Evolutionary conservation across 2,888 invertebrate genomes (phyloP).

Genomic region (Heliconius cydno): DNA sequence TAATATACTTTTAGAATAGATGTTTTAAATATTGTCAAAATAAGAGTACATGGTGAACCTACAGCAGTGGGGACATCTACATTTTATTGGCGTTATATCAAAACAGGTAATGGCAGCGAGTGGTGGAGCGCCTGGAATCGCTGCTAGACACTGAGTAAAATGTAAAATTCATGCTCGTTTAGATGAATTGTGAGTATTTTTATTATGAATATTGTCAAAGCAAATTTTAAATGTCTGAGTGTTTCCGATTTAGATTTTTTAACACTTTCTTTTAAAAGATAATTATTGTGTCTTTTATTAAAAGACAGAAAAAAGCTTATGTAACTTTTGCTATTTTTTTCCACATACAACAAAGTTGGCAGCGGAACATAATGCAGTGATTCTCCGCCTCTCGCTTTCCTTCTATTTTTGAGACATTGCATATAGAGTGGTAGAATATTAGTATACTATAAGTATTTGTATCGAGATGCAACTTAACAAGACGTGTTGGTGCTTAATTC

Average conservation of each 20-base stretch:
- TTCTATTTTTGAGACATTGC: too few species aligned
- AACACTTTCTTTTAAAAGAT: too few species aligned
- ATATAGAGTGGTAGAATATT: too few species aligned
- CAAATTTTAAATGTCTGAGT: neutral
- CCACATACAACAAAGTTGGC: too few species aligned
- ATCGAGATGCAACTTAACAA: slow-evolving; percentile 35
- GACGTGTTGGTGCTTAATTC: slow-evolving; percentile 42
- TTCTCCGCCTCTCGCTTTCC: accelerated
- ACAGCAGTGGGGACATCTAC: slow-evolving; percentile 35
- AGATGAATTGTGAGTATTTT: slow-evolving; percentile 24
- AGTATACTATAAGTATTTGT: slow-evolving; percentile 32
- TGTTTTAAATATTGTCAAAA: neutral
- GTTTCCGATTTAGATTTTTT: neutral
- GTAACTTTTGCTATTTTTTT: too few species aligned
- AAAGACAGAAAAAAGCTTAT: too few species aligned
- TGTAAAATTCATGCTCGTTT: slow-evolving; percentile 35
- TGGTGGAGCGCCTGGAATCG: slow-evolving; percentile 33
- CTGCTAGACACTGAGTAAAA: slow-evolving; percentile 29
- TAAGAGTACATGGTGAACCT: slow-evolving; percentile 16
- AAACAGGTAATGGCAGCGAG: slow-evolving; percentile 41
- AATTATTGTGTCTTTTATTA: too few species aligned
- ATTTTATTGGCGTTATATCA: slow-evolving; percentile 45
- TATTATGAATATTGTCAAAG: slow-evolving; percentile 11
- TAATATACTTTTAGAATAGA: neutral
- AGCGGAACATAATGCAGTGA: too few species aligned